A percentile compares a stretch with the other conserved stretches of the same genome.
phyloP scores from a whole-genome alignment of 2,888 invertebrate species.

The Perizoma flavofasciatum region DNA sequence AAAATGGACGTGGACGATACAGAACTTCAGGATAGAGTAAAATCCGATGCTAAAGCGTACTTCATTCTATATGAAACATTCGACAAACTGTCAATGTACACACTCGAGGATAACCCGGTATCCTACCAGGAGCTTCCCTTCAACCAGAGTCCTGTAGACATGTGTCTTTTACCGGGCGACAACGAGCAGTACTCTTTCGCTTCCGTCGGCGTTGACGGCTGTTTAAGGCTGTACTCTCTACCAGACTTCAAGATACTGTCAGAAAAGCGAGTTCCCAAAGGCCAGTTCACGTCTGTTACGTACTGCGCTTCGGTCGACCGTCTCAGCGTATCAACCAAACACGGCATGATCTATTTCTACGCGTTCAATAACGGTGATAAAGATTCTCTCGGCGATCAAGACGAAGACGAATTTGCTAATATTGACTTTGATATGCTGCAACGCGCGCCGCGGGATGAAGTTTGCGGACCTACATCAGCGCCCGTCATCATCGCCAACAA shows the following conservation, averaged over 20 bases:
- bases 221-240: slow-evolving; percentile 88
- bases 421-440: slow-evolving; percentile 76
- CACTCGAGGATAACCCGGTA: slow-evolving; percentile 84
- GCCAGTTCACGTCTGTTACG: slow-evolving; percentile 91
- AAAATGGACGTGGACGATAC: slow-evolving; percentile 77
- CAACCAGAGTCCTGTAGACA: slow-evolving; percentile 87
- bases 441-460: slow-evolving; percentile 66
- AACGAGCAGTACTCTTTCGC: slow-evolving; percentile 86
- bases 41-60: slow-evolving; percentile 65
- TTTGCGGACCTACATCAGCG: slow-evolving; percentile 55
- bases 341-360: slow-evolving; percentile 93
- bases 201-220: slow-evolving; percentile 89
- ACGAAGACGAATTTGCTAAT: slow-evolving; percentile 86
- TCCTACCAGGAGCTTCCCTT: slow-evolving; percentile 84
- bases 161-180: slow-evolving; percentile 86
- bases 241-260: slow-evolving; percentile 88
- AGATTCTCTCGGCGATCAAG: slow-evolving; percentile 88
- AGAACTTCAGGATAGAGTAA: slow-evolving; percentile 56
- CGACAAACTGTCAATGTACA: slow-evolving; percentile 66
- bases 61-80: slow-evolving; percentile 71
- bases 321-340: slow-evolving; percentile 91
- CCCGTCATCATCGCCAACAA: slow-evolving; percentile 84
- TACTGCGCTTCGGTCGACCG: slow-evolving; percentile 95
- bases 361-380: slow-evolving; percentile 89
- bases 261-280: slow-evolving; percentile 86